These are phyloP conservation scores for Drosophila leonis DNA, from an alignment of 2,888 invertebrate species.

Conservation along the genomic window DNA sequence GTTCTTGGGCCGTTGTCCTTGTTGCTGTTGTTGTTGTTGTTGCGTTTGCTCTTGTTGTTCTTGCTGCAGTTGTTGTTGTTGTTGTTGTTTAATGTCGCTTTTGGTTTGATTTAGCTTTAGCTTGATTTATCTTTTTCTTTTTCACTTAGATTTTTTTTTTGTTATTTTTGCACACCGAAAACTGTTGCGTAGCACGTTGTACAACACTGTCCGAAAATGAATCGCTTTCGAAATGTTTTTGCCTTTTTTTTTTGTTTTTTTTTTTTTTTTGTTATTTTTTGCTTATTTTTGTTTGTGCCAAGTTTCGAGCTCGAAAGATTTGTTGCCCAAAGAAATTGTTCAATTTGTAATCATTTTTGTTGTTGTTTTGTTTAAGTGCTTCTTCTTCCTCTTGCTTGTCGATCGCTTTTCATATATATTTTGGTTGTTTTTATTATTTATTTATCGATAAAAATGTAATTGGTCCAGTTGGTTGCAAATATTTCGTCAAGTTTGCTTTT, in stretches of 20 bases:
- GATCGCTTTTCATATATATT: slow-evolving; percentile 19
- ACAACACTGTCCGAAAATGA: slow-evolving; percentile 63
- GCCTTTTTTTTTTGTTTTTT: slow-evolving; percentile 13
- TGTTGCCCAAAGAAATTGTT: slow-evolving; percentile 58
- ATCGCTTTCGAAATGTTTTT: slow-evolving; percentile 37
- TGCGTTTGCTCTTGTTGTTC: slow-evolving; percentile 19
- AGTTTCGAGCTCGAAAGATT: slow-evolving; percentile 37
- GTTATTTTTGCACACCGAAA: slow-evolving; percentile 61
- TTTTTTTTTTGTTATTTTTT: slow-evolving; percentile 26
- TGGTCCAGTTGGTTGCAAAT: slow-evolving; percentile 74
- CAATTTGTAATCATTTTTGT: slow-evolving; percentile 47
- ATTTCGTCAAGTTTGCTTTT: slow-evolving; percentile 54
- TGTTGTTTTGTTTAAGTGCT: slow-evolving; percentile 5
- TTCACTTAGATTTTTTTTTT: slow-evolving; percentile 21
- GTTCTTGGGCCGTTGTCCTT: slow-evolving; percentile 44
- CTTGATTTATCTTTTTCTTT: slow-evolving; percentile 28
- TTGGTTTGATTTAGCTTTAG: slow-evolving; percentile 27
- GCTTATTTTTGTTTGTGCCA: slow-evolving; percentile 16
- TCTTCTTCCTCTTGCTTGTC: slow-evolving; percentile 9
- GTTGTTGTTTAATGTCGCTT: slow-evolving; percentile 14
- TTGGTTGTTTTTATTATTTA: slow-evolving; percentile 25
- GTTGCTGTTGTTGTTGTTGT: slow-evolving; percentile 34
- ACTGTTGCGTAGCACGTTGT: slow-evolving; percentile 50
- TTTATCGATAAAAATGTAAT: slow-evolving; percentile 68
- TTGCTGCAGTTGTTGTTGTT: slow-evolving; percentile 25